Base-by-base conservation (phyloP, 2,113 vertebrate species). In the Serinus canaria region DNA sequence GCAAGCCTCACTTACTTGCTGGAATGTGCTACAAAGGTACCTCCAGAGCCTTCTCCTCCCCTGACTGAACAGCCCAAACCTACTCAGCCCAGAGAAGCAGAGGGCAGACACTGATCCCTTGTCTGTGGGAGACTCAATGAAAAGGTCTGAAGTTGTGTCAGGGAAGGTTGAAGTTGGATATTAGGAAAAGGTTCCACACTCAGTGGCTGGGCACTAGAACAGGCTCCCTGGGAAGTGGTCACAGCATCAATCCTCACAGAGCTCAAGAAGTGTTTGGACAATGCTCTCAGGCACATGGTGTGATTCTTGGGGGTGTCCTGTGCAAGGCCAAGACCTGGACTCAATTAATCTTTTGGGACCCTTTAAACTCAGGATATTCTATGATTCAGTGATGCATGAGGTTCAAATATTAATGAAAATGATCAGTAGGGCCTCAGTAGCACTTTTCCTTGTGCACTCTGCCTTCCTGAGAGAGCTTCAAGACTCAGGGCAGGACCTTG, bases 401-500 rank as follows among this genome's bases (percentile, higher is more conserved):
- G 25, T 43, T 55, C 41, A 56, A 35, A 37, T 6, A 3, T 28
- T 27, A 76, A 63, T 11, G 11, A 62, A 89, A 83, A 70, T 3
- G 0, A 52, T 10, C 18, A 50, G 27, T 0, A 73, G 31, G 50
- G 15, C 16, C 46, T 31, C 13, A 7, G 15, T 4, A 78, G 43
- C 35, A 31, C 28, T 46, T 24, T n/a, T 76, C 8, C 19, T 94
- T 70, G 62, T n/a, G 30, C 15, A 31, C 20, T 69, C 15, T 56
- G 21, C 31, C 30, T 43, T 73, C 27, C 27, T 2, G 5, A 60
- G 24, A 64, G 35, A 15, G 21, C 13, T 83, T 13, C 3, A n/a
- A 10, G 21, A 64, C 37, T 56, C 0, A 0, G 4, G 20, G 3
- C 8, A 9, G 11, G 10, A 53, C 3, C 4, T 20, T 16, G 12